Percentiles rank a stretch among this genome's conserved stretches.
These are phyloP conservation scores for Harpagifer antarcticus DNA, from an alignment of 2,797 vertebrate species.

Conservation along the genomic window DNA sequence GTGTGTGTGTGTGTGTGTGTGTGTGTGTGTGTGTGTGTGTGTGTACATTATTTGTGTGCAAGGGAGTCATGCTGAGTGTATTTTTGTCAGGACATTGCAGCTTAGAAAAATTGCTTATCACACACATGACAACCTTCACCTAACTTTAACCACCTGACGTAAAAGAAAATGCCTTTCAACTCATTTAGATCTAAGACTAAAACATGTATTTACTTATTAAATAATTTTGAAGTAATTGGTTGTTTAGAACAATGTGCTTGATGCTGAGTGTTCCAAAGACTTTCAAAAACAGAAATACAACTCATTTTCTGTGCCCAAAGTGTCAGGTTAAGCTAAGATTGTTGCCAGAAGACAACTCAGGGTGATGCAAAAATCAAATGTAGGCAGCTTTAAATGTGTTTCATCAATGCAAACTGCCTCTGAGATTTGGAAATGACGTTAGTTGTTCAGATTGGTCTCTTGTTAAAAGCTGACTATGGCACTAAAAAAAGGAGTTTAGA, in stretches of 20 bases:
- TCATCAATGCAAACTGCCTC: neutral
- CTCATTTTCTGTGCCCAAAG: neutral
- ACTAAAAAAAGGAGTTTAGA: neutral
- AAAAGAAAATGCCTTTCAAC: neutral
- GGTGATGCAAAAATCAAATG: neutral
- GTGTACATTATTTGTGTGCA: conserved; percentile 2
- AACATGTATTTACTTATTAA: no score
- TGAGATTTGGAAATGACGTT: neutral
- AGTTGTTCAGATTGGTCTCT: neutral
- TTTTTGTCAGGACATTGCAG: conserved; percentile 12
- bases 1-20: conserved; percentile 6
- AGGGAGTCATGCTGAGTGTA: neutral
- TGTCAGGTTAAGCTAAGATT: neutral
- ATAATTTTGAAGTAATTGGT: neutral
- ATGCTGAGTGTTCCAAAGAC: neutral
- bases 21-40: conserved; percentile 4
- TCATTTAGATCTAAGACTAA: no score
- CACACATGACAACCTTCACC: neutral
- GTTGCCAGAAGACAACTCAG: neutral
- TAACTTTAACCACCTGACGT: neutral
- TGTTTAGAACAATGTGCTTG: neutral
- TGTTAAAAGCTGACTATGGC: neutral
- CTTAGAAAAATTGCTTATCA: conserved; percentile 25
- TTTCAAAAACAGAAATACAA: conserved; percentile 6
- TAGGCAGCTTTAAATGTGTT: neutral